Percentiles rank a stretch among this genome's conserved stretches.
phyloP scores from a whole-genome alignment of 2,797 vertebrate species.

The Myioborus melanocephalus region DNA sequence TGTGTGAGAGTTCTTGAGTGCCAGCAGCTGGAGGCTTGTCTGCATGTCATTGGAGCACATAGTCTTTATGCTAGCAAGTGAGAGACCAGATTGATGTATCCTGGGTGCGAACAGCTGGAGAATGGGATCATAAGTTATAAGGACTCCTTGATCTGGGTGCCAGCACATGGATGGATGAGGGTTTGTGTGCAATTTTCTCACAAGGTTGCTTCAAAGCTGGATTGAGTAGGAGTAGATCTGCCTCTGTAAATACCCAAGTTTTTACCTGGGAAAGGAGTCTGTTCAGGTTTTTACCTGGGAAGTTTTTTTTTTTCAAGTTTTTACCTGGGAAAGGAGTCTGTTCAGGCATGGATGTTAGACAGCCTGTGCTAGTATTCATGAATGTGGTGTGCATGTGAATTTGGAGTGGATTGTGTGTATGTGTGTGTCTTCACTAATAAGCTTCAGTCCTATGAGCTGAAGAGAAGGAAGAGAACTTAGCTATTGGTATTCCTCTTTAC shows the following conservation, averaged over 20 bases:
- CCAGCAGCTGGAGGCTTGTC: background rate
- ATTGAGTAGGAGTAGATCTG: background rate
- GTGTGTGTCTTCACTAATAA: background rate
- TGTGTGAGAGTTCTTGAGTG: background rate
- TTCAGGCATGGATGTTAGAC: background rate
- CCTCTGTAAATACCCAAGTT: background rate
- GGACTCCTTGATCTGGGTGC: background rate
- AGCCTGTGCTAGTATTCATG: background rate
- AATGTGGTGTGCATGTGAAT: background rate
- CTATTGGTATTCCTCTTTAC: background rate
- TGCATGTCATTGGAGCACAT: background rate
- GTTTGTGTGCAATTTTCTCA: background rate
- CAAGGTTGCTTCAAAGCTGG: background rate
- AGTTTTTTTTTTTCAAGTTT: too few species aligned
- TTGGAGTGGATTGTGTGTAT: background rate
- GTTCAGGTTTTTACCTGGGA: background rate
- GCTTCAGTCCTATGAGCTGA: background rate
- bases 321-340: background rate
- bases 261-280: background rate
- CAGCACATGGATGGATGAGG: background rate
- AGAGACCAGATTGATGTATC: background rate
- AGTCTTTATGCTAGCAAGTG: background rate
- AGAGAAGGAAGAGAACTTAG: background rate
- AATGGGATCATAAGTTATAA: background rate
- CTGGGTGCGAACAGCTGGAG: accelerated